Percentiles rank a stretch among this genome's conserved stretches.
Conservation (phyloP, 2,113 vertebrate species). For the Chelonoidis abingdonii region DNA sequence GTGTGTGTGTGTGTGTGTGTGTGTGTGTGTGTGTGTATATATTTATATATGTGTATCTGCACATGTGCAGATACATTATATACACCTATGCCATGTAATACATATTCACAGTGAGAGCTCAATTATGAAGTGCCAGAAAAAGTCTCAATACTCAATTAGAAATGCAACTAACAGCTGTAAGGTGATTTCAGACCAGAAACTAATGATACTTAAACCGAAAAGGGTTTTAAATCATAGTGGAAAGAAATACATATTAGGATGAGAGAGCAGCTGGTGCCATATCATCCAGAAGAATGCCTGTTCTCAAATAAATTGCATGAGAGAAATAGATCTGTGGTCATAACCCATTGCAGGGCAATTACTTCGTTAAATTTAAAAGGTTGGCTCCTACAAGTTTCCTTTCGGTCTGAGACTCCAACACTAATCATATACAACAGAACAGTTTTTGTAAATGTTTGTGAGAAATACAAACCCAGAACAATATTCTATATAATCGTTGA, state of each 20-base stretch:
- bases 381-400: neutral
- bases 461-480: neutral
- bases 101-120: conserved; percentile 44
- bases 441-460: neutral
- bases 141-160: conserved; percentile 46
- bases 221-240: conserved; percentile 50
- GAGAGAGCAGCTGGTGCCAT: conserved; percentile 35
- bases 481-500: neutral
- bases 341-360: conserved; percentile 25
- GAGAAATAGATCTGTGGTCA: neutral
- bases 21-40: no score
- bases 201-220: conserved; percentile 29
- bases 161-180: conserved; percentile 53
- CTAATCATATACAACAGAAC: neutral
- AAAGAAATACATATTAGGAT: conserved; percentile 8
- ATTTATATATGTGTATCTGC: conserved; percentile 2
- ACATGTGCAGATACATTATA: conserved; percentile 26
- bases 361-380: neutral
- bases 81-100: conserved; percentile 30
- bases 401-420: neutral
- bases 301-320: neutral
- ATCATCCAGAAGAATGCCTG: conserved; percentile 14
- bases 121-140: conserved; percentile 53
- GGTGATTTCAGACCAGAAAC: conserved; percentile 32
- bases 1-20: no score